Percentiles rank a stretch among this genome's conserved stretches.
Conservation (phyloP, 2,888 invertebrate species). For the Mactromeris polynyma region DNA sequence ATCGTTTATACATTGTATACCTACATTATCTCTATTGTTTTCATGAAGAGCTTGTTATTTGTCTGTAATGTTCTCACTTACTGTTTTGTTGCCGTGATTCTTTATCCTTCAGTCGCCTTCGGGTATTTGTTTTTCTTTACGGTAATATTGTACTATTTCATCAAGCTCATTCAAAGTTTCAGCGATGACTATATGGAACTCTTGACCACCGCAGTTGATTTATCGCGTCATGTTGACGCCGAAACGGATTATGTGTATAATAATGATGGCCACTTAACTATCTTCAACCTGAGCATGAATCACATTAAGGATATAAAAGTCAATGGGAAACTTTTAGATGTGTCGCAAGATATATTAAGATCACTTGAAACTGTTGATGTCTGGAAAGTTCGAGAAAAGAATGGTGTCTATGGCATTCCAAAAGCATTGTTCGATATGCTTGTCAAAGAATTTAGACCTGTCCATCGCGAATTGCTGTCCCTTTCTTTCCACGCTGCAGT, state of each 20-base stretch:
- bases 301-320: slow-evolving; percentile 30
- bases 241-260: slow-evolving; percentile 9
- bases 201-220: slow-evolving; percentile 20
- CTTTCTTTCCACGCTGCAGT: slow-evolving; percentile 45
- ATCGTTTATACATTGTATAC: slow-evolving; percentile 11
- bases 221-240: slow-evolving; percentile 13
- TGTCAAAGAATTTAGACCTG: slow-evolving; percentile 45
- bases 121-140: slow-evolving; percentile 47
- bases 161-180: slow-evolving; percentile 17
- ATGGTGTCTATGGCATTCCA: slow-evolving; percentile 53
- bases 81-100: slow-evolving; percentile 38
- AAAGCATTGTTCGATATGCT: slow-evolving; percentile 46
- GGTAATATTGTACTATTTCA: slow-evolving; percentile 40
- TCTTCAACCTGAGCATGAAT: slow-evolving; percentile 33
- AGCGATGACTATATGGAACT: slow-evolving; percentile 42
- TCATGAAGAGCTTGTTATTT: slow-evolving; percentile 33
- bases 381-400: slow-evolving; percentile 5
- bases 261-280: slow-evolving; percentile 16
- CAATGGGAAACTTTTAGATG: slow-evolving; percentile 19
- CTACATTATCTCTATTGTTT: slow-evolving; percentile 21
- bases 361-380: neutral
- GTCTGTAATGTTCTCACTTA: slow-evolving; percentile 27
- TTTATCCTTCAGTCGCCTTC: slow-evolving; percentile 33
- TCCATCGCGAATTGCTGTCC: slow-evolving; percentile 48
- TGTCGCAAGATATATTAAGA: slow-evolving; percentile 36